phyloP scores from a whole-genome alignment of 2,113 vertebrate species.

The Herpetotheres cachinnans region DNA sequence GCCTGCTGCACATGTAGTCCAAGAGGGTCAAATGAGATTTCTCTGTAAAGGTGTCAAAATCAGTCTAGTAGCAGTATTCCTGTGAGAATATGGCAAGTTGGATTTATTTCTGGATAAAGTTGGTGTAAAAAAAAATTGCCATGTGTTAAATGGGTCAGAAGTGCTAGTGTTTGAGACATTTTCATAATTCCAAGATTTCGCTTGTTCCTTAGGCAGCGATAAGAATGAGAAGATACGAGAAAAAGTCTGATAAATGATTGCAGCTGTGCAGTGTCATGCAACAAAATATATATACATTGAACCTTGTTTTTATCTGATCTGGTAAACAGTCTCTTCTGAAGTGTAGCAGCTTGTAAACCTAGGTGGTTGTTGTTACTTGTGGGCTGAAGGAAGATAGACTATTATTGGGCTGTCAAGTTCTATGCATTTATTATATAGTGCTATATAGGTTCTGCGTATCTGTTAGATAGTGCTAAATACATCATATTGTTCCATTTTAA shows the following conservation, averaged over 20 bases:
- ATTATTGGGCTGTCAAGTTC: background rate
- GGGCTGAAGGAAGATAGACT: background rate
- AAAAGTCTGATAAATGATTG: background rate
- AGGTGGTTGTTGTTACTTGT: background rate
- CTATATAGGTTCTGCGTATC: background rate
- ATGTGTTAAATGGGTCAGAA: background rate
- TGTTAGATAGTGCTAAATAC: background rate
- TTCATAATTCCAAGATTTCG: background rate
- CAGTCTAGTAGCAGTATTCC: background rate
- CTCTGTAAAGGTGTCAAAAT: background rate
- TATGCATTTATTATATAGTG: background rate
- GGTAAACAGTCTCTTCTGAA: background rate
- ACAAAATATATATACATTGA: background rate
- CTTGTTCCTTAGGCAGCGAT: background rate
- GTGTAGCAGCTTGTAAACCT: background rate
- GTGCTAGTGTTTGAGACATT: background rate
- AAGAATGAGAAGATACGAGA: background rate
- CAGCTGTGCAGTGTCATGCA: background rate
- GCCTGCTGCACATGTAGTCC: too few relatives aligned
- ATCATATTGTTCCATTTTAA: background rate
- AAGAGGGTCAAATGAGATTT: background rate
- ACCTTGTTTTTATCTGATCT: conserved; percentile 2
- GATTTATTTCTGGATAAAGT: background rate
- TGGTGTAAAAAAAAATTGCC: background rate
- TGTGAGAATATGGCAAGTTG: background rate